A percentile compares a stretch with the other conserved stretches of the same genome.
Conservation (phyloP, 2,888 invertebrate genomes). For the Sepiola atlantica region DNA sequence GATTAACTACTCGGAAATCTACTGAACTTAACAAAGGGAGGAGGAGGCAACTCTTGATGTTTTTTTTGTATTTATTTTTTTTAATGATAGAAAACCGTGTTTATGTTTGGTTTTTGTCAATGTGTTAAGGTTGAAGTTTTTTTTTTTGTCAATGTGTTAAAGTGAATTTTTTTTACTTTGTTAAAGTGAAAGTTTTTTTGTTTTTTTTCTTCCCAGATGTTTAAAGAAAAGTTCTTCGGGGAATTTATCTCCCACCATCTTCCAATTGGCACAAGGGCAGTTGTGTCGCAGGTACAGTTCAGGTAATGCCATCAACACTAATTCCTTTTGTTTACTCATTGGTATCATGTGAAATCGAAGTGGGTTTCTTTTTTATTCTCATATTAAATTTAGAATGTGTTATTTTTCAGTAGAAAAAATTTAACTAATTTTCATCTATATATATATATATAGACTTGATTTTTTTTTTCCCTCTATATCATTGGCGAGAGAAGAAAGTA, state of each 20-base stretch:
- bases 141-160: too few species aligned
- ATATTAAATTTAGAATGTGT: neutral
- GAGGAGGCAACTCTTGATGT: too few species aligned
- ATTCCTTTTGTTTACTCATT: neutral
- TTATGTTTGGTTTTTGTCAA: too few species aligned
- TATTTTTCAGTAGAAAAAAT: neutral
- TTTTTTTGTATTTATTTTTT: too few species aligned
- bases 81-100: too few species aligned
- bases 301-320: neutral
- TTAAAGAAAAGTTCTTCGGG: neutral
- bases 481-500: too few species aligned
- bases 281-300: neutral
- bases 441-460: neutral
- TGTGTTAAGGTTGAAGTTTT: neutral
- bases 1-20: too few species aligned
- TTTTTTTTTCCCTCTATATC: too few species aligned
- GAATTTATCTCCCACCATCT: neutral
- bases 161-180: too few species aligned
- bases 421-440: neutral
- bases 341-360: neutral
- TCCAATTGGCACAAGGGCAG: neutral
- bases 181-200: neutral
- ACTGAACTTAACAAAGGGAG: too few species aligned
- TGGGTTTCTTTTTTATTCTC: neutral
- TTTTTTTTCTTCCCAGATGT: neutral